Evolutionary conservation across 2,113 vertebrate genomes (phyloP).

Genomic region (Pagrus major): DNA sequence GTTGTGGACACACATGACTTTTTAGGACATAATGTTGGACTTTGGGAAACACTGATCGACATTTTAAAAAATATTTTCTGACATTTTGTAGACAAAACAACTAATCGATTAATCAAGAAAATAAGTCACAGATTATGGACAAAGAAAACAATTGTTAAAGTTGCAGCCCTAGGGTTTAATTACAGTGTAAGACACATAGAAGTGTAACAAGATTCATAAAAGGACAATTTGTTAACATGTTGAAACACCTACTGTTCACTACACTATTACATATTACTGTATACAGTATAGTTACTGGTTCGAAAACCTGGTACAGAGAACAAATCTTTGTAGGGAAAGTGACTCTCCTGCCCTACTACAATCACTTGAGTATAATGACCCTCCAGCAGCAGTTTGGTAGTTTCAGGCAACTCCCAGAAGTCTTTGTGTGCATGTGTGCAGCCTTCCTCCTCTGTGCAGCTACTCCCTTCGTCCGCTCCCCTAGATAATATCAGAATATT

Average conservation of each 20-base stretch:
- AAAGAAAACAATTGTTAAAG: too few species aligned
- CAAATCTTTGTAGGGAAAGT: conserved; percentile 1
- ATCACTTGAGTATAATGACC: background rate
- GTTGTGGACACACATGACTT: too few species aligned
- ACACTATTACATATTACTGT: background rate
- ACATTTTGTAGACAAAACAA: too few species aligned
- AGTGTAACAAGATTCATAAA: background rate
- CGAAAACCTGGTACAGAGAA: background rate
- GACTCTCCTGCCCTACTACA: background rate
- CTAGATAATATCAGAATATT: conserved; percentile 37
- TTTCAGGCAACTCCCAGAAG: conserved; percentile 48
- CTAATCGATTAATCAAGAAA: too few species aligned
- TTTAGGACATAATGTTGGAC: too few species aligned
- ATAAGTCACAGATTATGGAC: too few species aligned
- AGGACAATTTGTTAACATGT: background rate
- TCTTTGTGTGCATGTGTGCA: conserved; percentile 25
- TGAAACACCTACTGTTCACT: background rate
- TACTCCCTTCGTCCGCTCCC: conserved; percentile 49
- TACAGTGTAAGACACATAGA: background rate
- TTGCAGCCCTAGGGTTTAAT: too few species aligned
- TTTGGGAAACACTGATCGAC: too few species aligned
- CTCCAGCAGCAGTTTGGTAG: conserved; percentile 18
- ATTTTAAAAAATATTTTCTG: too few species aligned
- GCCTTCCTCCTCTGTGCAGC: conserved; percentile 26
- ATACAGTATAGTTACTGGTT: background rate